phyloP scores from a whole-genome alignment of 2,888 invertebrate species.

The Pherbina coryleti region DNA sequence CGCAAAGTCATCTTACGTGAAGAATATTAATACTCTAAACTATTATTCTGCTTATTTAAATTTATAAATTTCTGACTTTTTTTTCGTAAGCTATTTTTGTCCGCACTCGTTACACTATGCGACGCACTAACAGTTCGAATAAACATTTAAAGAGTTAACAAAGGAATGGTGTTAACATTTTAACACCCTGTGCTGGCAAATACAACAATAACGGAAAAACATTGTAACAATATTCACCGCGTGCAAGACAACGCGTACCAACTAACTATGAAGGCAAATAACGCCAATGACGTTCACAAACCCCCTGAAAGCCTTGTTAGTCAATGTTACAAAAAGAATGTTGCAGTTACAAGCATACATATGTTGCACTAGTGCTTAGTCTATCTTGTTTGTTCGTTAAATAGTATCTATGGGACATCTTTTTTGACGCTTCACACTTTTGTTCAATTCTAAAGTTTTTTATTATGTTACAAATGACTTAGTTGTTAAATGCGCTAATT shows the following conservation, averaged over 20 bases:
- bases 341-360: background rate
- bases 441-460: background rate
- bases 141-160: constrained; percentile 44
- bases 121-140: constrained; percentile 12
- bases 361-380: background rate
- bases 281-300: background rate
- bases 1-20: too few species aligned
- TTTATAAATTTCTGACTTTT: too few species aligned
- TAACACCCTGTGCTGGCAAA: constrained; percentile 49
- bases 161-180: constrained; percentile 51
- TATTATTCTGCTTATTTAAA: too few species aligned
- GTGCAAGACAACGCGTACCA: background rate
- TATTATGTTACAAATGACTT: too few species aligned
- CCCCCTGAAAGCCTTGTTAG: constrained; percentile 3
- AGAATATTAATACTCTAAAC: too few species aligned
- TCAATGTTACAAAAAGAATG: background rate
- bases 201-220: constrained; percentile 42
- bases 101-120: too few species aligned
- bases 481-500: background rate
- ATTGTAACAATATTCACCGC: background rate
- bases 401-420: background rate
- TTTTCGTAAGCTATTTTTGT: too few species aligned
- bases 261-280: constrained; percentile 12
- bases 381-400: background rate
- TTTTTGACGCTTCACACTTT: background rate